phyloP scores from a whole-genome alignment of 92 coral and sea anemone species.

The Porites divaricata region DNA sequence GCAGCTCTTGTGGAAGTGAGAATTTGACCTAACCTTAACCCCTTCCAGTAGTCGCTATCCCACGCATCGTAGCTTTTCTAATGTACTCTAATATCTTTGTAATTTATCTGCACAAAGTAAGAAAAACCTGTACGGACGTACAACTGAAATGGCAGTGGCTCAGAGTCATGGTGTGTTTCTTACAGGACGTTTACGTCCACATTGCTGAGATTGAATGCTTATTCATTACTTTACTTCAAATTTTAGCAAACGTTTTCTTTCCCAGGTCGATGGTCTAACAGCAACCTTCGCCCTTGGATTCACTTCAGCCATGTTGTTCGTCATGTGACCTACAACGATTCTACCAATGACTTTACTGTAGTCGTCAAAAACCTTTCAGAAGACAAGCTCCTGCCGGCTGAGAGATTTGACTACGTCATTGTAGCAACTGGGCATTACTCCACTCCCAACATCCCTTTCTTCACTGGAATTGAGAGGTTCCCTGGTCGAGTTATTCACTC shows the following conservation, averaged over 20 bases:
- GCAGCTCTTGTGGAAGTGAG: too few species aligned
- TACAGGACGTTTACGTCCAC: too few species aligned
- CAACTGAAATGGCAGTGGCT: too few species aligned
- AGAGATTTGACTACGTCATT: conserved; percentile 58
- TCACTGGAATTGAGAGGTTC: conserved; percentile 56
- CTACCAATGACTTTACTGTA: conserved; percentile 59
- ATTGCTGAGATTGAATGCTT: too few species aligned
- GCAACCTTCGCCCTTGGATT: conserved; percentile 40
- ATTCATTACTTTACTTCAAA: too few species aligned
- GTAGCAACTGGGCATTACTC: conserved; percentile 68
- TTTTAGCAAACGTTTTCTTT: background rate
- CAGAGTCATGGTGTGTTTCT: too few species aligned
- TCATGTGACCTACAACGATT: conserved; percentile 38
- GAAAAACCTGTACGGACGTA: too few species aligned
- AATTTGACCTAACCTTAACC: too few species aligned
- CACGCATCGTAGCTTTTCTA: too few species aligned
- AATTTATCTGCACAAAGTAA: too few species aligned
- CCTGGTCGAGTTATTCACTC: conserved; percentile 62
- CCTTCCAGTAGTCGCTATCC: too few species aligned
- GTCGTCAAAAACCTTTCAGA: conserved; percentile 45
- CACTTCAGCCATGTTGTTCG: conserved; percentile 56
- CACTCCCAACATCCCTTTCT: conserved; percentile 55
- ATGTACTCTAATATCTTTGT: too few species aligned
- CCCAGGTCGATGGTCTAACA: conserved; percentile 50
- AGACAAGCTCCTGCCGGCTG: conserved; percentile 37